phyloP scores from a whole-genome alignment of 2,113 vertebrate species.

The Tupaia chinensis region DNA sequence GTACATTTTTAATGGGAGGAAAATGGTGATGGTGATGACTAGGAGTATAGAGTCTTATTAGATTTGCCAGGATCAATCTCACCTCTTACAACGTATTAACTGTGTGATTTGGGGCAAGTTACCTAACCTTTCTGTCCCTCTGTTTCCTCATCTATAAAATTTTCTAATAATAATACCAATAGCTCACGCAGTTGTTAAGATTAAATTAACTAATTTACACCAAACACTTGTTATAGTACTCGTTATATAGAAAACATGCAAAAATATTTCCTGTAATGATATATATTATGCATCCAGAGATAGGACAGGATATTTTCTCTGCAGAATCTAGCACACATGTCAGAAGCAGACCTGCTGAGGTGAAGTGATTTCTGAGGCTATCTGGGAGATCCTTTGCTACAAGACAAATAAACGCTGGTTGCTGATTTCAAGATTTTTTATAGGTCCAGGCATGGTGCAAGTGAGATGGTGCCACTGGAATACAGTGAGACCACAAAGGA shows the following conservation, averaged over 20 bases:
- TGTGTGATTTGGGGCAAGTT: not conserved
- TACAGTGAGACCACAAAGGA: too few species aligned
- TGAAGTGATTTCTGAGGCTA: not conserved
- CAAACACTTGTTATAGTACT: not conserved
- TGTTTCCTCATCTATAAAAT: not conserved
- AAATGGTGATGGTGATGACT: not conserved
- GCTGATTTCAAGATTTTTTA: slow-evolving; percentile 2
- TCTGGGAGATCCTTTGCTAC: not conserved
- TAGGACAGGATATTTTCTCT: not conserved
- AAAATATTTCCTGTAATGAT: not conserved
- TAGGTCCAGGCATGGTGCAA: not conserved
- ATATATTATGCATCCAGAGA: not conserved
- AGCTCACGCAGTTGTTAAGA: not conserved
- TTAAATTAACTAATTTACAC: not conserved
- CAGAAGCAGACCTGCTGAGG: not conserved
- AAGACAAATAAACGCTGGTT: slow-evolving; percentile 25
- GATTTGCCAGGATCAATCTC: not conserved
- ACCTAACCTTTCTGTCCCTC: not conserved
- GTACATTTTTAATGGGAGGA: not conserved
- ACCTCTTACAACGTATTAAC: not conserved
- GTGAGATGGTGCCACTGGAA: too few species aligned
- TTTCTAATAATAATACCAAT: not conserved
- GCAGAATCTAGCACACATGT: not conserved
- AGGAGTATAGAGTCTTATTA: not conserved
- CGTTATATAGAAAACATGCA: not conserved